A percentile compares a stretch with the other conserved stretches of the same genome.
phyloP scores from a whole-genome alignment of 2,797 vertebrate genomes.

The Schizopygopsis pylzovi region DNA sequence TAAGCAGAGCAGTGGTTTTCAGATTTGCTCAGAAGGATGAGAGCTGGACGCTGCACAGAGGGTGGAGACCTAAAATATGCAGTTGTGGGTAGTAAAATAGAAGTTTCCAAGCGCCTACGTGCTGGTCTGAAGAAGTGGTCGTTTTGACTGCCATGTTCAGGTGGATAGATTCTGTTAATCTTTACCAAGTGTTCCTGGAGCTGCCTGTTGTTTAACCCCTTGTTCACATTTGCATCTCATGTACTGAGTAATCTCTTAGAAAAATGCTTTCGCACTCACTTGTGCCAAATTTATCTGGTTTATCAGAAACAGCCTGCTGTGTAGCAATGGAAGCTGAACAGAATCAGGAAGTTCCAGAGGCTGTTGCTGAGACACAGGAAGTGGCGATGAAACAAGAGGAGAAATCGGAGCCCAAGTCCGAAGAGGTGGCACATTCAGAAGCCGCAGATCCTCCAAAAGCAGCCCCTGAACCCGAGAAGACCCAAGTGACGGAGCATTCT shows the following conservation, averaged over 20 bases:
- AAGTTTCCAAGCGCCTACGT: background rate
- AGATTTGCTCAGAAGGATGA: conserved; percentile 17
- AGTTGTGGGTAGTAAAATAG: conserved; percentile 14
- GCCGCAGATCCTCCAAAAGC: conserved; percentile 12
- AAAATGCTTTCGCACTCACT: background rate
- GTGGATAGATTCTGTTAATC: conserved; percentile 15
- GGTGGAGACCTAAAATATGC: background rate
- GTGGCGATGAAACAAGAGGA: conserved; percentile 21
- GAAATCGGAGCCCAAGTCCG: conserved; percentile 35
- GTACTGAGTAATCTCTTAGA: background rate
- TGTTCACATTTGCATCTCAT: background rate
- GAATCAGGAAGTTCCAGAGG: conserved; percentile 66
- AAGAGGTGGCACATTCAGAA: conserved; percentile 19
- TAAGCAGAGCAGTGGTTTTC: background rate
- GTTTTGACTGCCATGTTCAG: background rate
- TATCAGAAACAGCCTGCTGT: conserved; percentile 61
- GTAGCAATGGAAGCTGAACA: conserved; percentile 73
- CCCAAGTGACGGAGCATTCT: conserved; percentile 7
- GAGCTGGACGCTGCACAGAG: background rate
- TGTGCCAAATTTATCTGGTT: conserved; percentile 27
- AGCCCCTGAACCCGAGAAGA: conserved; percentile 13
- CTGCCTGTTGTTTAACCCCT: background rate
- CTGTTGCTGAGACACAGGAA: conserved; percentile 60
- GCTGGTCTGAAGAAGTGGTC: background rate
- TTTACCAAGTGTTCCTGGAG: background rate